Base-by-base conservation (phyloP, 2,113 vertebrate genomes). In the Chionis minor region DNA sequence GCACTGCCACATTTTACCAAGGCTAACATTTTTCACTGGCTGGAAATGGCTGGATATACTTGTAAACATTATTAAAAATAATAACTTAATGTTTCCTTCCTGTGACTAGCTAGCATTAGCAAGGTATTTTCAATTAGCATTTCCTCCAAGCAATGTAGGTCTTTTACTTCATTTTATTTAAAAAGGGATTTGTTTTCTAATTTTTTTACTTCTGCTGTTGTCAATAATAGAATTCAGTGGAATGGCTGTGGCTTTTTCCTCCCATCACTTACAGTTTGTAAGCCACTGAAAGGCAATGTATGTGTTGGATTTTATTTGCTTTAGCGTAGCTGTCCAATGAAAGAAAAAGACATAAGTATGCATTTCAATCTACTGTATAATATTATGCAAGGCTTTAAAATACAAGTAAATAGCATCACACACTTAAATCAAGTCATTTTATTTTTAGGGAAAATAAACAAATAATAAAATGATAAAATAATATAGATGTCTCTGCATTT, bases 31-130 rank as follows among this genome's bases (percentile, higher is more conserved):
- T 99, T 98, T 99, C 99, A 99, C 98, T 56, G 95, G 98, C 98
- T 98, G 98, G 98, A 99, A 99, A 98, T 98, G 98, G 98, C 98
- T 98, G 98, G 98, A 98, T 98, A 98, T 98, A 98, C 98, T 99
- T 99, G 99, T 99, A 99, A 99, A 99, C 99, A 99, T 99, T 99
- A 99, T 99, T 99, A 99, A 99, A 99, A 99, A 99, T 99, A 99
- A 99, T 99, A 99, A 99, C 99, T 98, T 98, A 98, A 99, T 98
- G 98, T 98, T 99, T 99, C 98, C 98, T 98, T 98, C 98, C 98
- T 98, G 98, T 98, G 98, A 98, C 98, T 98, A 96, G 97, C 98
- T 95, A 97, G 98, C 98, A 98, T 98, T 98, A 98, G 98, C 98
- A 98, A 99, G 98, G 98, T 98, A 98, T 98, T 98, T 98, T 98